Evolutionary conservation across 2,113 vertebrate species (phyloP), one percentile per base, ranked within the genome.

Genomic region (Aptenodytes patagonicus): DNA sequence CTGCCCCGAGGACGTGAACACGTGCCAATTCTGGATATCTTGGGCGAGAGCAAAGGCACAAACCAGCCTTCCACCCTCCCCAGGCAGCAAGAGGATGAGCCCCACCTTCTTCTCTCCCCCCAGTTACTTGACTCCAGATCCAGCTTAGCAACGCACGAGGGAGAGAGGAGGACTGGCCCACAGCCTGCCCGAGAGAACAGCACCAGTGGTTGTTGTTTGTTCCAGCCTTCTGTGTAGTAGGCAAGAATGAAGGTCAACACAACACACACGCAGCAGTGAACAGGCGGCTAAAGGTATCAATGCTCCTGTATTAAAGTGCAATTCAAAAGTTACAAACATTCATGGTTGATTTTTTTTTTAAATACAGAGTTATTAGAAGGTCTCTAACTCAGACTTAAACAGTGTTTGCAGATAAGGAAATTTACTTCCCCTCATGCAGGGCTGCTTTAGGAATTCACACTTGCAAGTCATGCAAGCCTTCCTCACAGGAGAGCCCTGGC

Each of bases 221-320:
- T 68, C 34, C n/a, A 68, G 47, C 51, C 64, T 70, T 52, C 52
- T 31, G 18, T 29, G 60, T 44, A 73, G 19, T 5, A 62, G 58
- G 51, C 46, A 34, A 29, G 32, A 89, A 55, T 9, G 28, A 72
- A 54, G 47, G 49, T 57, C 28, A 80, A 55, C 51, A 31, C 38
- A 60, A 70, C 26, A 58, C 15, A 57, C 26, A 72, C 15, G 2
- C 32, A 80, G 8, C 25, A 72, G 25, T 25, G 24, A 94, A 54
- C 20, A 91, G 32, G 62, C 72, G 87, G 81, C 62, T 80, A 77
- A 95, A 97, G 82, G 52, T 96, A 97, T 96, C 90, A 97, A 98
- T 70, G 54, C 95, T 95, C 90, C 66, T 98, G 92, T 98, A 98
- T 98, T 98, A 97, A 98, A 98, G 97, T 98, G 97, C 97, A 97